A percentile compares a stretch with the other conserved stretches of the same genome.
These are phyloP conservation scores for Rhadina sibilatrix DNA, from an alignment of 2,113 vertebrate species.

Conservation along the genomic window DNA sequence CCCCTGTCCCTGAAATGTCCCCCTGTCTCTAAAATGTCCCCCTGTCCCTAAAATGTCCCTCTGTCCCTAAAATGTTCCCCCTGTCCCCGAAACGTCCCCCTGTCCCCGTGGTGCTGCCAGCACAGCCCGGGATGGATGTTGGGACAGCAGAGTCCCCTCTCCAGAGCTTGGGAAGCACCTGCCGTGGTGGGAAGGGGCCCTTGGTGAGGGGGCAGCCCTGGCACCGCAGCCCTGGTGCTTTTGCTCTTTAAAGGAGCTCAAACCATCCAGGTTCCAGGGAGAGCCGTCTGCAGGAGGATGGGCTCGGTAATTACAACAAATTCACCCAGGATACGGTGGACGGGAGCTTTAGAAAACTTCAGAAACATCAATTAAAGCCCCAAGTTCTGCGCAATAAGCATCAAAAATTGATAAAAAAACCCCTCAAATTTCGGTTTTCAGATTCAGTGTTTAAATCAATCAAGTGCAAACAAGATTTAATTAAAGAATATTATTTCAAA, in stretches of 20 bases:
- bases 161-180: too few species aligned
- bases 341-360: constrained; percentile 81
- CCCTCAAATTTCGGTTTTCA: constrained; percentile 85
- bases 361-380: constrained; percentile 85
- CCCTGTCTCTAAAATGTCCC: too few species aligned
- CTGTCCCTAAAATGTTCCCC: too few species aligned
- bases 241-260: constrained; percentile 38
- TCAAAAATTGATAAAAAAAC: constrained; percentile 86
- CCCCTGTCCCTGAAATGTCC: too few species aligned
- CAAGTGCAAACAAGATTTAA: constrained; percentile 99
- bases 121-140: too few species aligned
- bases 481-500: constrained; percentile 99
- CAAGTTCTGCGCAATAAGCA: constrained; percentile 84
- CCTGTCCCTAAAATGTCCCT: too few species aligned
- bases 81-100: too few species aligned
- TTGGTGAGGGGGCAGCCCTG: not conserved
- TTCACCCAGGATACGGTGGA: constrained; percentile 75
- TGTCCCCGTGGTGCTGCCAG: too few species aligned
- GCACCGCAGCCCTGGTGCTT: not conserved
- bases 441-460: constrained; percentile 98
- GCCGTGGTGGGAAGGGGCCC: not conserved
- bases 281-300: constrained; percentile 50
- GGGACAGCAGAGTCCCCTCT: too few species aligned
- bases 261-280: not conserved
- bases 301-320: constrained; percentile 74